Evolutionary conservation across 2,113 vertebrate species (phyloP), one percentile per base, ranked within the genome.

Genomic region (Dasyprocta punctata): DNA sequence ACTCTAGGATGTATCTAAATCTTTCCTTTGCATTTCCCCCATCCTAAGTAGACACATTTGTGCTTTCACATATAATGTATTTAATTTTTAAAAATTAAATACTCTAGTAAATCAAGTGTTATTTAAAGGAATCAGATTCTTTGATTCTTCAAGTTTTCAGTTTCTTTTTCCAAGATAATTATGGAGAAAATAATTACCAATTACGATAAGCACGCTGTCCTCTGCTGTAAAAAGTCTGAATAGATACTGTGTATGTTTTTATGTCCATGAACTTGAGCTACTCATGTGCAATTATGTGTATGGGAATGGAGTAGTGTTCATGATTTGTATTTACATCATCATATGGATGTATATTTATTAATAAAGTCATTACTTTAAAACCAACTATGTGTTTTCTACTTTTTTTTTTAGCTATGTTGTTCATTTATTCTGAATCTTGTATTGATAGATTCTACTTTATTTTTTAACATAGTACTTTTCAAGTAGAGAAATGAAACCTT

Each of bases 271-370:
- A 99, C 98, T 98, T 98, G 98, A 98, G 98, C 99, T 99, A 99
- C 99, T 99, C 99, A 95, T 99, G 99, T 99, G 99, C 98, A 99
- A 98, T 99, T 98, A 98, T 98, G 98, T 99, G 98, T 99, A 99
- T 99, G 98, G 98, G 98, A 99, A 99, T 99, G 98, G 98, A 99
- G 98, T 98, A 99, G 98, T 99, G 98, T 98, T 99, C 98, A 99
- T 99, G 98, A 99, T 98, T 98, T 98, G 98, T 99, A 99, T 98
- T 98, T 98, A 98, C 98, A 98, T 99, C 98, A 99, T 98, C 99
- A 98, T 99, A 99, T 98, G 98, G 99, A 99, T 99, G 99, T 99
- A 99, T 99, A 99, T 99, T 99, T 99, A 99, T 99, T 99, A 99
- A 99, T 99, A 99, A 99, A 99, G 98, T 98, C 98, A 99, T 98